A percentile compares a stretch with the other conserved stretches of the same genome.
Evolutionary conservation across 2,113 vertebrate genomes (phyloP).

Genomic region (Galemys pyrenaicus): DNA sequence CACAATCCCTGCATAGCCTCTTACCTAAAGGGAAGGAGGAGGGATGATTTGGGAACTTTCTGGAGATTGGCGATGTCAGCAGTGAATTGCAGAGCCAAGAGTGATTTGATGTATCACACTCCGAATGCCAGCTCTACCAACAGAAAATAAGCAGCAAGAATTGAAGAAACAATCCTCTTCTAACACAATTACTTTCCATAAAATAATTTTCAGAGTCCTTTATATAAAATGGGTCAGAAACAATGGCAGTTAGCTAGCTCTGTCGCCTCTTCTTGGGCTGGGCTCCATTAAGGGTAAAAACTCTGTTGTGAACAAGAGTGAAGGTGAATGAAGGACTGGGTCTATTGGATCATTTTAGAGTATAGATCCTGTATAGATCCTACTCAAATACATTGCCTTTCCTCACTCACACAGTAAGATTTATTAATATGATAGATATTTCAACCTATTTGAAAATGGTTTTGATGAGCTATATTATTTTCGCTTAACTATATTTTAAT

Average conservation of each 20-base stretch:
- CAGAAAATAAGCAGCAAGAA: not conserved
- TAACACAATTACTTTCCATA: not conserved
- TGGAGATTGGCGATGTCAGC: not conserved
- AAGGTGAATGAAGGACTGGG: not conserved
- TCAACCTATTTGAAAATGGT: not conserved
- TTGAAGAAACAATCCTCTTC: not conserved
- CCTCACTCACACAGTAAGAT: not conserved
- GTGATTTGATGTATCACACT: not conserved
- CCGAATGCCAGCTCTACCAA: not conserved
- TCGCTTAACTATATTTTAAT: not conserved
- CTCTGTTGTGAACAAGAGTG: not conserved
- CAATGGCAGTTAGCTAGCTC: not conserved
- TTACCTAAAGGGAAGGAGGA: not conserved
- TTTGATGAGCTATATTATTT: not conserved
- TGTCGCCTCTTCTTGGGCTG: not conserved
- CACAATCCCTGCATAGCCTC: no score
- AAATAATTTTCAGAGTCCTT: constrained; percentile 4
- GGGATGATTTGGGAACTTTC: not conserved
- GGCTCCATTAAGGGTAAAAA: not conserved
- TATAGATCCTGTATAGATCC: rapidly evolving
- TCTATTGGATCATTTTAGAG: not conserved
- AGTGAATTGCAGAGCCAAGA: not conserved
- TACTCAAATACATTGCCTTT: not conserved
- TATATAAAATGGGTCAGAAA: not conserved
- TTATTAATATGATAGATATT: not conserved